phyloP scores from a whole-genome alignment of 2,113 vertebrate genomes.

The Gallinago jamesoni region DNA sequence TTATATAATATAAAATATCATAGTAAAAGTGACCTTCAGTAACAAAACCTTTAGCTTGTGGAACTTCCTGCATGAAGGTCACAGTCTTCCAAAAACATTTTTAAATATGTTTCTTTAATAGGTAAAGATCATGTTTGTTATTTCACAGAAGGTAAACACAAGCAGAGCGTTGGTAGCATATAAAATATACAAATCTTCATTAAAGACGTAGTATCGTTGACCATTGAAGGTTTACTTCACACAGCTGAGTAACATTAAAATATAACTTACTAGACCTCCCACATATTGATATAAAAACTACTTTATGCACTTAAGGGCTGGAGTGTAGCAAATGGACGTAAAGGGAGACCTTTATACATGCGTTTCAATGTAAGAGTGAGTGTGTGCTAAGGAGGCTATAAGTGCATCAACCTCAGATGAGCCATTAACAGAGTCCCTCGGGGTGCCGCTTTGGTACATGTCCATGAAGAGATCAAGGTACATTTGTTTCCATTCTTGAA shows the following conservation, averaged over 20 bases:
- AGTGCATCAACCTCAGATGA: slow-evolving; percentile 83
- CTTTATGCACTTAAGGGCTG: slow-evolving; percentile 53
- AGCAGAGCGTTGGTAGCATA: slow-evolving; percentile 71
- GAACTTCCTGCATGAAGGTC: slow-evolving; percentile 62
- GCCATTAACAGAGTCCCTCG: slow-evolving; percentile 73
- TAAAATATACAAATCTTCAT: slow-evolving; percentile 81
- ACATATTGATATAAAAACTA: slow-evolving; percentile 74
- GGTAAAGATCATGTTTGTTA: slow-evolving; percentile 55
- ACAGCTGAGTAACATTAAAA: slow-evolving; percentile 76
- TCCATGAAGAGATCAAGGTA: slow-evolving; percentile 93
- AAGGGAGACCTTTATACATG: slow-evolving; percentile 84
- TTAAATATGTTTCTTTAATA: slow-evolving; percentile 67
- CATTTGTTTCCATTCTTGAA: slow-evolving; percentile 95
- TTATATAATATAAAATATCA: slow-evolving; percentile 77
- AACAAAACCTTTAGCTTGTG: slow-evolving; percentile 68
- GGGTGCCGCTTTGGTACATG: slow-evolving; percentile 75
- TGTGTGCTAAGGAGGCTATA: slow-evolving; percentile 88
- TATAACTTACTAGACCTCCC: slow-evolving; percentile 73
- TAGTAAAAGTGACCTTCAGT: slow-evolving; percentile 69
- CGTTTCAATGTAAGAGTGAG: slow-evolving; percentile 97
- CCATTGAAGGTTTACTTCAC: slow-evolving; percentile 70
- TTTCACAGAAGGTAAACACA: slow-evolving; percentile 76
- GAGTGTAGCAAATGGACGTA: slow-evolving; percentile 41
- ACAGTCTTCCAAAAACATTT: slow-evolving; percentile 67
- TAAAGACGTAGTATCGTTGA: slow-evolving; percentile 66